Conservation (phyloP, 2,113 vertebrate species). For the Erythrocercus mccallii region DNA sequence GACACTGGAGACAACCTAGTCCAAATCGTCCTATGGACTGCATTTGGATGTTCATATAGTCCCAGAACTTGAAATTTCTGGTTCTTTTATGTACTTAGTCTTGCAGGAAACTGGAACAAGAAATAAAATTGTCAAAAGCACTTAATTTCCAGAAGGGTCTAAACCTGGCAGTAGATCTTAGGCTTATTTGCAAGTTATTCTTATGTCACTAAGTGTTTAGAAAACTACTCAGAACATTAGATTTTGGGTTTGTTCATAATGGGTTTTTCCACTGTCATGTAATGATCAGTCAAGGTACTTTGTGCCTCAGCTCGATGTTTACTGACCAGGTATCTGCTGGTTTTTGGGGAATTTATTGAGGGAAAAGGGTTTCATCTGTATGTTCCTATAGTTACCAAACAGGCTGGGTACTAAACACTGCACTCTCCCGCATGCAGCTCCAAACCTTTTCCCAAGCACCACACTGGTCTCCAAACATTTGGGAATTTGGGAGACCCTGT, state of each 20-base stretch:
- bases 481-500: background rate
- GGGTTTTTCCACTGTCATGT: background rate
- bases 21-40: background rate
- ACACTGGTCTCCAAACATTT: background rate
- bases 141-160: background rate
- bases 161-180: background rate
- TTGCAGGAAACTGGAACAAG: background rate
- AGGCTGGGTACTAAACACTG: background rate
- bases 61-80: background rate
- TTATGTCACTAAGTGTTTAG: background rate
- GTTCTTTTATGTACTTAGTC: background rate
- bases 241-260: background rate
- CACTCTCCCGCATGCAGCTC: background rate
- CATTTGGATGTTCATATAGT: background rate
- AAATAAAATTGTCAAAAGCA: background rate
- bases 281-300: background rate
- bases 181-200: background rate
- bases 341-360: background rate
- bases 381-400: background rate
- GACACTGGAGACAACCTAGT: background rate
- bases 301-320: background rate
- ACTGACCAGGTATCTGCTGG: rapidly evolving
- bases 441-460: background rate
- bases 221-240: background rate
- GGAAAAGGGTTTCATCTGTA: background rate